Percentiles rank a stretch among this genome's conserved stretches.
Evolutionary conservation across 2,113 vertebrate species (phyloP).

Genomic region (Notarius quadriscutis): DNA sequence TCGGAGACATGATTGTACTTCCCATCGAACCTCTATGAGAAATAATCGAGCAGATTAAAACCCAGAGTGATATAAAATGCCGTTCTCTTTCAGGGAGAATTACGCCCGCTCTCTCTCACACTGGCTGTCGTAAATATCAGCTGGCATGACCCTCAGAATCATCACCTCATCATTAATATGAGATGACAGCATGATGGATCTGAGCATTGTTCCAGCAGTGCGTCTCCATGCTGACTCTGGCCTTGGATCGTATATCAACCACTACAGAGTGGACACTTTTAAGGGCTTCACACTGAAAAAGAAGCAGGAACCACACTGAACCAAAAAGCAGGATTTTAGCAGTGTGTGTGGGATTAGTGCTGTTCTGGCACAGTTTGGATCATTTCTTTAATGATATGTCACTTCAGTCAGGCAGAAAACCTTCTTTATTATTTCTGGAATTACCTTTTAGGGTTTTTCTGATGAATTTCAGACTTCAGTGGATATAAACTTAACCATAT

Average conservation of each 20-base stretch:
- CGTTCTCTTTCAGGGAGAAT: conserved; percentile 71
- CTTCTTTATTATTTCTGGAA: conserved; percentile 12
- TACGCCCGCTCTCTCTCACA: conserved; percentile 61
- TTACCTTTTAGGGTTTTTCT: conserved; percentile 6
- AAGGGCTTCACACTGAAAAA: conserved; percentile 57
- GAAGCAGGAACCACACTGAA: conserved; percentile 38
- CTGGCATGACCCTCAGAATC: conserved; percentile 72
- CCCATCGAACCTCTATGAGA: background rate
- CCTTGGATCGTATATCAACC: conserved; percentile 74
- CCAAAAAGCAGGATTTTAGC: conserved; percentile 65
- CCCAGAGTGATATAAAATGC: conserved; percentile 64
- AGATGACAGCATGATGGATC: conserved; percentile 73
- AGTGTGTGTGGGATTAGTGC: conserved; percentile 69
- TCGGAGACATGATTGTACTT: background rate
- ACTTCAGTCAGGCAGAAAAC: background rate
- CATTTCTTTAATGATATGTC: conserved; percentile 11
- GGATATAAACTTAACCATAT: background rate
- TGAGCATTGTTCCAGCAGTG: conserved; percentile 72
- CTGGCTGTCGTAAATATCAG: conserved; percentile 57
- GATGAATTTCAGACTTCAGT: conserved; percentile 11
- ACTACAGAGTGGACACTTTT: conserved; percentile 60
- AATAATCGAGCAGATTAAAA: conserved; percentile 55
- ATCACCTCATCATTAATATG: conserved; percentile 79
- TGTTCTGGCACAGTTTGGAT: background rate
- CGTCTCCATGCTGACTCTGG: conserved; percentile 66